Base-by-base conservation (phyloP, 2,888 invertebrate species). In the Mimas tiliae region DNA sequence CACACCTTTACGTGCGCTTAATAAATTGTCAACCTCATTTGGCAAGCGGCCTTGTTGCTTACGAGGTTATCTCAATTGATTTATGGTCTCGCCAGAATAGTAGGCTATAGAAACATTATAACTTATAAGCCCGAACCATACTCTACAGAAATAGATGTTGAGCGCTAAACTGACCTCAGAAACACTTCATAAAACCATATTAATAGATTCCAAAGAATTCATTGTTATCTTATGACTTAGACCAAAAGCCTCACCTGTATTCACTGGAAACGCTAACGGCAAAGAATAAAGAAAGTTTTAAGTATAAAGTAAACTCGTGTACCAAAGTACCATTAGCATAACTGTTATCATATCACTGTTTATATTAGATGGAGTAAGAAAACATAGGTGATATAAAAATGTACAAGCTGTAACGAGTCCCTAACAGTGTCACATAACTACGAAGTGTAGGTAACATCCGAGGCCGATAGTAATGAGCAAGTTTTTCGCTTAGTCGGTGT, bases 401-500 rank as follows among this genome's bases (percentile, higher is more conserved):
- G 19, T 8, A 38, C 0, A 34, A 38, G 58, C 58, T 6, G 58
- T 11, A 58, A 38, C 58, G 42, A 58, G 52, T 52, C 42, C 4
- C 19, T 19, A 12, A 58, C 38, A 58, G 19, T 58, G 42, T 58
- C 19, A 1, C 9, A 42, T 42, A 42, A 42, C 6, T 42, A 58
- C 12, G 12, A 19, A 58, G 63, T 63, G 64, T 51, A n/a, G n/a
- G n/a, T n/a, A 64, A 33, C 19, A 50, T 38, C 38, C 38, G 58
- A 58, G 58, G 58, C 42, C 58, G 19, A 58, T 58, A 58, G 58
- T 58, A 58, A 58, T 74, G 73, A 72, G 72, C 70, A 66, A 69
- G 62, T 64, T 72, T 68, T 58, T 65, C 62, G 64, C 74, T 86
- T 92, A 94, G 79, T 94, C 93, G 50, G 79, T 70, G 85, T 97